Conservation (phyloP, 2,797 vertebrate genomes). For the Gephyroberyx darwinii region DNA sequence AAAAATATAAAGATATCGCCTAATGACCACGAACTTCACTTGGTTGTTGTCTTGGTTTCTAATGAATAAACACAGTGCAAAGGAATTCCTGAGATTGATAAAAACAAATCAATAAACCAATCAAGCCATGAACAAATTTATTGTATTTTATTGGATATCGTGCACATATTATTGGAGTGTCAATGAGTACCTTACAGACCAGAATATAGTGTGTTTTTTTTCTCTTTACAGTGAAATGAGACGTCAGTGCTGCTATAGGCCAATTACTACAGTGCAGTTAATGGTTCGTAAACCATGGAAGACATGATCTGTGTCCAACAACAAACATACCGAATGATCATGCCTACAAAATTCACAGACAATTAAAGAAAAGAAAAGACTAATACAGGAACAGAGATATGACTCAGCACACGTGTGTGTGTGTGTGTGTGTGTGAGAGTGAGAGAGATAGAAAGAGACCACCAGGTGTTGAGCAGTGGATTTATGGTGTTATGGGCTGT, state of each 20-base stretch:
- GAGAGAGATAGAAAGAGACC: constrained; percentile 14
- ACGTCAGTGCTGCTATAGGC: constrained; percentile 58
- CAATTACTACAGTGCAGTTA: constrained; percentile 63
- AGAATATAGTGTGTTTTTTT: constrained; percentile 48
- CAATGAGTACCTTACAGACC: constrained; percentile 39
- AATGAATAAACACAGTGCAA: constrained; percentile 8
- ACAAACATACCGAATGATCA: constrained; percentile 44
- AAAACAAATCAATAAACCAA: constrained; percentile 16
- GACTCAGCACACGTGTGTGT: constrained; percentile 45
- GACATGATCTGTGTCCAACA: constrained; percentile 64
- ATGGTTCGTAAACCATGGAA: constrained; percentile 56
- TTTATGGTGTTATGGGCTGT: constrained; percentile 68
- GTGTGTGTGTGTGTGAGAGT: background rate
- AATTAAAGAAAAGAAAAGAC: constrained; percentile 44
- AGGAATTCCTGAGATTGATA: background rate
- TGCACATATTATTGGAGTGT: constrained; percentile 50
- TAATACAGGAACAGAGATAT: constrained; percentile 61
- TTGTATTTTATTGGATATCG: constrained; percentile 61
- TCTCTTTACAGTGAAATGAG: constrained; percentile 55
- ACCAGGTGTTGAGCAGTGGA: constrained; percentile 55
- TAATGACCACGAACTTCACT: constrained; percentile 21
- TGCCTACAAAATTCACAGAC: constrained; percentile 49
- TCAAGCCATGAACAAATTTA: constrained; percentile 22
- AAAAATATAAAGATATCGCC: constrained; percentile 64
- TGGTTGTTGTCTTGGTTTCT: constrained; percentile 19